Percentiles rank a stretch among this genome's conserved stretches.
Evolutionary conservation across 92 coral and sea anemone genomes (phyloP).

Genomic region (Siderastrea siderea): DNA sequence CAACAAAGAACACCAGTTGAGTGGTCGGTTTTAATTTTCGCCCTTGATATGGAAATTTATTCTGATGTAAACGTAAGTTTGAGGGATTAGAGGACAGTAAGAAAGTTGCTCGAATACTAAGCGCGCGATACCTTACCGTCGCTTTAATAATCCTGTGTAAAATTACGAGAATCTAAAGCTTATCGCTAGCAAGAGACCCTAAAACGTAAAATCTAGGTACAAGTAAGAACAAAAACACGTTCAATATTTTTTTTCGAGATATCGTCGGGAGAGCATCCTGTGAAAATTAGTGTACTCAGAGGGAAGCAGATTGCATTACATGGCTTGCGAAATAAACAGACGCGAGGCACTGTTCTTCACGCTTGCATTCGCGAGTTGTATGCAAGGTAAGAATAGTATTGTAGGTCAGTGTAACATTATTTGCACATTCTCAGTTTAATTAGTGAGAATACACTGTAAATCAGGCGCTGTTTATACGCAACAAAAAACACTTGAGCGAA

Average conservation of each 20-base stretch:
- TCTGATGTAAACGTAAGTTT: not conserved
- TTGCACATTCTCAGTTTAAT: not conserved
- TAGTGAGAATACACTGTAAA: not conserved
- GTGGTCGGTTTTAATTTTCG: constrained; percentile 3
- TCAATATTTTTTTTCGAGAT: not conserved
- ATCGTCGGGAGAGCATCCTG: not conserved
- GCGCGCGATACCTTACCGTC: not conserved
- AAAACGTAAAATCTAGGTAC: not conserved
- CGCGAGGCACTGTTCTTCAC: not conserved
- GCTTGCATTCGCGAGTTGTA: not conserved
- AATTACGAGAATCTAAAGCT: not conserved
- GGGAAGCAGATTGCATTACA: not conserved
- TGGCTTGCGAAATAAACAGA: not conserved
- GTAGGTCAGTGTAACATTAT: not conserved
- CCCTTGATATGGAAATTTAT: constrained; percentile 21
- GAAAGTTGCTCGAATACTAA: not conserved
- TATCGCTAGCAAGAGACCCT: not conserved
- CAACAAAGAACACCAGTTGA: not conserved
- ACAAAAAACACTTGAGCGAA: not conserved
- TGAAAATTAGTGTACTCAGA: not conserved
- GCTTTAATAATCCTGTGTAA: not conserved
- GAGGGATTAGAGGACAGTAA: not conserved
- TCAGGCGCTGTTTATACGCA: not conserved
- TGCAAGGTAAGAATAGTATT: not conserved
- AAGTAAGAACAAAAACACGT: not conserved